Percentiles rank a stretch among this genome's conserved stretches.
Conservation (phyloP, 2,113 vertebrate genomes). For the Helogale parvula region DNA sequence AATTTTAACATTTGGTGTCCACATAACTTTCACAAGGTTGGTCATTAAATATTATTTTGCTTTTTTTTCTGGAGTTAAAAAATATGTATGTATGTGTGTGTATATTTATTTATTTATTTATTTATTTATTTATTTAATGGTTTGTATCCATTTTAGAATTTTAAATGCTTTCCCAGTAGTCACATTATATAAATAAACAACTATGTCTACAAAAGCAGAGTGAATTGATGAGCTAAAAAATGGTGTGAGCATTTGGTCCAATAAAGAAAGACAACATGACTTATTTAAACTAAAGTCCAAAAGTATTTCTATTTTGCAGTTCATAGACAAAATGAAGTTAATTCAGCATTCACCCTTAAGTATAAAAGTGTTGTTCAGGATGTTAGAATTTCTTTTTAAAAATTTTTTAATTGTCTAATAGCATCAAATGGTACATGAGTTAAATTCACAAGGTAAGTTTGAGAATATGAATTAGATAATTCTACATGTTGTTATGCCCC, state of each 20-base stretch:
- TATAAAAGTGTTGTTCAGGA: background rate
- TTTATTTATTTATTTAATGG: background rate
- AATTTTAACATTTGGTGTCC: conserved; percentile 50
- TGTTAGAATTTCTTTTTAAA: background rate
- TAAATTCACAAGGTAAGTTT: background rate
- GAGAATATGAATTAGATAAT: conserved; percentile 9
- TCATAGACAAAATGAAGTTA: background rate
- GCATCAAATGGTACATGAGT: background rate
- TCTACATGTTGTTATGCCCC: background rate
- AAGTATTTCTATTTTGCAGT: background rate
- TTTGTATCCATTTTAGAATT: conserved; percentile 62
- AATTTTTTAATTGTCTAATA: background rate
- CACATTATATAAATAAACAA: conserved; percentile 48
- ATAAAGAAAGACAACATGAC: background rate
- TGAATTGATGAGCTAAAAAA: background rate
- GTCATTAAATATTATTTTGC: conserved; percentile 74
- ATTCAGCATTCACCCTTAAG: background rate
- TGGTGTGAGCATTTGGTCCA: background rate
- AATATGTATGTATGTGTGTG: conserved; percentile 7
- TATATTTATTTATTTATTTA: background rate
- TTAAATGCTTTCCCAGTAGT: background rate
- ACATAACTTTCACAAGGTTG: conserved; percentile 71
- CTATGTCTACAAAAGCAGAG: background rate
- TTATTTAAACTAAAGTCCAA: background rate
- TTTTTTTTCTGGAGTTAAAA: conserved; percentile 82